Conservation (phyloP, 1,140 invertebrate genomes). For the Drosophila subpulchrella region DNA sequence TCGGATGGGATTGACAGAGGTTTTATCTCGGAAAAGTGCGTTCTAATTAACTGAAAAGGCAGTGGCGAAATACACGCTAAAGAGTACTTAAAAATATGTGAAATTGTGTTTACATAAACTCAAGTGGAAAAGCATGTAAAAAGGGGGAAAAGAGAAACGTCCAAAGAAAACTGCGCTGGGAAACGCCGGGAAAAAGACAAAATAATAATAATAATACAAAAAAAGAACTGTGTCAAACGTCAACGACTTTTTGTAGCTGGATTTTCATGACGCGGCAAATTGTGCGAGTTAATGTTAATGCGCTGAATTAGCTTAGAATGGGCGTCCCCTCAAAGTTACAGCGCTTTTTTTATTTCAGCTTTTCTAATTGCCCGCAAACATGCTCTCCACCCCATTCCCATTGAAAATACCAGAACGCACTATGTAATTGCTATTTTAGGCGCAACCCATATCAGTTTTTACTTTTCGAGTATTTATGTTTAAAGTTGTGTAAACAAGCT, state of each 20-base stretch:
- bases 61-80: constrained; percentile 47
- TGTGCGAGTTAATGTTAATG: constrained; percentile 77
- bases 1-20: constrained; percentile 42
- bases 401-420: constrained; percentile 10
- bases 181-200: constrained; percentile 56
- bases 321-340: constrained; percentile 32
- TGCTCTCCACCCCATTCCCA: constrained; percentile 12
- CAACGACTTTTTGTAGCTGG: constrained; percentile 61
- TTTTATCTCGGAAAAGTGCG: constrained; percentile 57
- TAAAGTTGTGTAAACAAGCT: constrained; percentile 61
- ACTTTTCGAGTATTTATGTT: constrained; percentile 61
- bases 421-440: constrained; percentile 74
- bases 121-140: constrained; percentile 74
- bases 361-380: constrained; percentile 58
- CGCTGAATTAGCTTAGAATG: constrained; percentile 78
- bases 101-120: constrained; percentile 54
- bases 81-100: constrained; percentile 66
- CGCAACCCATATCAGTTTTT: constrained; percentile 29
- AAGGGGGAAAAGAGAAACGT: constrained; percentile 33
- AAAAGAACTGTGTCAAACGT: constrained; percentile 72
- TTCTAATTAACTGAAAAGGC: constrained; percentile 64
- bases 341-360: constrained; percentile 36
- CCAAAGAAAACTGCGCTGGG: constrained; percentile 63
- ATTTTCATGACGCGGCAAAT: constrained; percentile 64
- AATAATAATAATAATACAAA: constrained; percentile 8